phyloP scores from a whole-genome alignment of 2,113 vertebrate species.

The Cololabis saira region DNA sequence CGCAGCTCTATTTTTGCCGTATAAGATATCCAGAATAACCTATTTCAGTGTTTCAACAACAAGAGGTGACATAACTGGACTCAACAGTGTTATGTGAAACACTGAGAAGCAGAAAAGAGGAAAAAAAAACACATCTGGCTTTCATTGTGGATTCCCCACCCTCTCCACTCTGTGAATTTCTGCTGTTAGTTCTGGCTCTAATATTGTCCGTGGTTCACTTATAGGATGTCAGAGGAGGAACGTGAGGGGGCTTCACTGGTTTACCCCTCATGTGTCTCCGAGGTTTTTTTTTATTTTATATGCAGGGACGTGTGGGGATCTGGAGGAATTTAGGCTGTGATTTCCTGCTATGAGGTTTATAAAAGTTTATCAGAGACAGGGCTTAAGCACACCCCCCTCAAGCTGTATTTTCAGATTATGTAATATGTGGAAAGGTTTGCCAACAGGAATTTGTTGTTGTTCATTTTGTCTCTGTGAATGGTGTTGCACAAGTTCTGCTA shows the following conservation, averaged over 20 bases:
- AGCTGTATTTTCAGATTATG: conserved; percentile 42
- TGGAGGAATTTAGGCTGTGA: conserved; percentile 22
- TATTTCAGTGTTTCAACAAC: background rate
- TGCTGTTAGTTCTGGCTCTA: conserved; percentile 66
- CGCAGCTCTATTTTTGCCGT: background rate
- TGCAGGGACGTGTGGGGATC: conserved; percentile 22
- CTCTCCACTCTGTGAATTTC: conserved; percentile 42
- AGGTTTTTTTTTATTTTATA: background rate
- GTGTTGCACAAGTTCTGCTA: background rate
- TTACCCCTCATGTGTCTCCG: conserved; percentile 13
- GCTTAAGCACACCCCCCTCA: background rate
- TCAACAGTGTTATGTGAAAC: conserved; percentile 36
- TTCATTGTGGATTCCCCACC: conserved; percentile 63
- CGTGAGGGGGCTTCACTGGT: conserved; percentile 32
- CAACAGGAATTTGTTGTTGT: conserved; percentile 38
- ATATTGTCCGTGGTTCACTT: conserved; percentile 37
- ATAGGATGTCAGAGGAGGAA: conserved; percentile 12
- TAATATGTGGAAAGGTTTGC: conserved; percentile 30
- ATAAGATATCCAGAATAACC: too few species aligned
- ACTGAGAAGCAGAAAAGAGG: conserved; percentile 39
- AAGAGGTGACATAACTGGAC: conserved; percentile 33
- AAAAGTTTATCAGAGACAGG: conserved; percentile 15
- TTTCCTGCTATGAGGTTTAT: conserved; percentile 33
- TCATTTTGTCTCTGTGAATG: conserved; percentile 6
- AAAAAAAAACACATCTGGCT: conserved; percentile 75